Conservation (phyloP, 2,113 vertebrate genomes). For the Nannobrachium achirus region DNA sequence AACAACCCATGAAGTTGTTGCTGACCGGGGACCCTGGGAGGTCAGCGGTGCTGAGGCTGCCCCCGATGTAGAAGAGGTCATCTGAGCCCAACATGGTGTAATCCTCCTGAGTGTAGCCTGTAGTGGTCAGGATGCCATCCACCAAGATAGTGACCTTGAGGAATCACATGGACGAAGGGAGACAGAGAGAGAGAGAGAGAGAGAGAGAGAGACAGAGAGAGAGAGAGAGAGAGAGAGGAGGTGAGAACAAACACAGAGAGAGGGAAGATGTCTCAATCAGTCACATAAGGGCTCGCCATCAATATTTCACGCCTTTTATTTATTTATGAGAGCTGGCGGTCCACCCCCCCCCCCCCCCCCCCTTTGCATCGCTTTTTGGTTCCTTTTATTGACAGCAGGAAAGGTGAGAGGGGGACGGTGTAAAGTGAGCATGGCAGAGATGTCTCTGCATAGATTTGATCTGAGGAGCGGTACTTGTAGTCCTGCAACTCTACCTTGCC, state of each 20-base stretch:
- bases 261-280: not conserved
- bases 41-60: slow-evolving; percentile 92
- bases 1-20: slow-evolving; percentile 97
- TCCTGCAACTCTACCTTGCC: slow-evolving; percentile 6
- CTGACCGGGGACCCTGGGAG: slow-evolving; percentile 92
- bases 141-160: slow-evolving; percentile 89
- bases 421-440: too few relatives aligned
- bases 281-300: too few relatives aligned
- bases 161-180: not conserved
- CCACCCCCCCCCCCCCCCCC: too few relatives aligned
- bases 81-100: slow-evolving; percentile 96
- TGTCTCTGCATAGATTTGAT: too few relatives aligned
- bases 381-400: too few relatives aligned
- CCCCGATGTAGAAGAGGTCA: slow-evolving; percentile 95
- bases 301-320: too few relatives aligned
- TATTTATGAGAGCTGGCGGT: too few relatives aligned
- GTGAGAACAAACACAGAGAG: slow-evolving; percentile 34
- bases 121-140: slow-evolving; percentile 92
- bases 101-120: slow-evolving; percentile 90
- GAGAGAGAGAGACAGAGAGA: slow-evolving; percentile 35
- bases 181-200: slow-evolving; percentile 23
- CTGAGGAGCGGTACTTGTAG: too few relatives aligned
- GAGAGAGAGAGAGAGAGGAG: slow-evolving; percentile 41
- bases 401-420: too few relatives aligned
- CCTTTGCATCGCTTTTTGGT: too few relatives aligned